A percentile compares a stretch with the other conserved stretches of the same genome.
These are phyloP conservation scores for Saturnia pavonia DNA, from an alignment of 2,888 invertebrate species.

Conservation along the genomic window DNA sequence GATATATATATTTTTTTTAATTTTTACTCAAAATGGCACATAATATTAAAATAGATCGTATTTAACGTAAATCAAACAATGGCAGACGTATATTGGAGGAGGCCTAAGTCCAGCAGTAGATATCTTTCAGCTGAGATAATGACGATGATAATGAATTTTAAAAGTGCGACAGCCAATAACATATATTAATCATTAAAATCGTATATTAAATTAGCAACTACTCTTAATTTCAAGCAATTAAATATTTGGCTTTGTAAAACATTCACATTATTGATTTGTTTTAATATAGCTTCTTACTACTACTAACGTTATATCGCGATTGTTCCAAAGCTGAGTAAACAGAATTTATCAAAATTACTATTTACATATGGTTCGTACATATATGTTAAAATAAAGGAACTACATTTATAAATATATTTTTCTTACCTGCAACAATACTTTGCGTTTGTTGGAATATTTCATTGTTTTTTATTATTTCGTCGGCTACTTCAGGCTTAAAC, in stretches of 20 bases:
- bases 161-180: too few relatives aligned
- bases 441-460: conserved; percentile 65
- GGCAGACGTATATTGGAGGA: too few relatives aligned
- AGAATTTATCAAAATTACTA: conserved; percentile 4
- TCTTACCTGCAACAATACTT: conserved; percentile 73
- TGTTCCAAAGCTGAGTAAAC: conserved; percentile 13
- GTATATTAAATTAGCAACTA: background rate
- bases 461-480: conserved; percentile 66
- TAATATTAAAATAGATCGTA: too few relatives aligned
- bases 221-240: background rate
- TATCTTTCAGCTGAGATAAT: too few relatives aligned
- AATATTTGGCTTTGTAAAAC: background rate
- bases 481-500: conserved; percentile 60
- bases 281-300: background rate
- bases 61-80: too few relatives aligned
- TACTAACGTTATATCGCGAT: background rate
- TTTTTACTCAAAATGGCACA: too few relatives aligned
- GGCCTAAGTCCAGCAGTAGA: too few relatives aligned
- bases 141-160: too few relatives aligned
- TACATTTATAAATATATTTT: background rate
- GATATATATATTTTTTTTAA: too few relatives aligned
- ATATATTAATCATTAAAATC: too few relatives aligned
- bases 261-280: background rate
- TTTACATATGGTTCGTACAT: background rate
- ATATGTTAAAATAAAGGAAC: background rate